Evolutionary conservation across 2,888 invertebrate species (phyloP).

Genomic region (Pseudococcus longispinus): DNA sequence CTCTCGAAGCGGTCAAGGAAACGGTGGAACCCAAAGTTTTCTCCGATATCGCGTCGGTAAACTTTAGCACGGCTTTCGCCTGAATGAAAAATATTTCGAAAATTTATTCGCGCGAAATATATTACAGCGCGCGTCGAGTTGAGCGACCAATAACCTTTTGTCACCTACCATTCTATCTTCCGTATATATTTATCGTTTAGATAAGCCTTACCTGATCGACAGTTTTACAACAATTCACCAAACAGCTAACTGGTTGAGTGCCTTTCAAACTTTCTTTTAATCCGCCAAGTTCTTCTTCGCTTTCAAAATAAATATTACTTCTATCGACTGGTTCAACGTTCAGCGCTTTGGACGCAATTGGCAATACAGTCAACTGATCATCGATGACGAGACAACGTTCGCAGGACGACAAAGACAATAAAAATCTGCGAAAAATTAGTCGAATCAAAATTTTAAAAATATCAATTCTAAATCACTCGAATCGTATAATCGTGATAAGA

Average conservation of each 20-base stretch:
- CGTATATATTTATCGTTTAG: too few species aligned
- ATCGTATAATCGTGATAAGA: not conserved
- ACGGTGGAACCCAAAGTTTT: slow-evolving; percentile 88
- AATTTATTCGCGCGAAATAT: not conserved
- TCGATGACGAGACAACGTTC: slow-evolving; percentile 91
- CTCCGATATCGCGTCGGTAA: slow-evolving; percentile 94
- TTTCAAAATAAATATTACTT: slow-evolving; percentile 64
- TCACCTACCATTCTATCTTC: too few species aligned
- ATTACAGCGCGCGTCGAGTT: too few species aligned
- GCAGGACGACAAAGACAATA: slow-evolving; percentile 88
- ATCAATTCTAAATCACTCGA: not conserved
- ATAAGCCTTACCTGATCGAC: slow-evolving; percentile 75
- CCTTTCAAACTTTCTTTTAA: slow-evolving; percentile 85
- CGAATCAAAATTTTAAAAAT: not conserved
- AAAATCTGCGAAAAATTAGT: slow-evolving; percentile 67
- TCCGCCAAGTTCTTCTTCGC: slow-evolving; percentile 72
- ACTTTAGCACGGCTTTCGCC: slow-evolving; percentile 88
- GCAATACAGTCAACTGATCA: slow-evolving; percentile 89
- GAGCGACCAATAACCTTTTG: too few species aligned
- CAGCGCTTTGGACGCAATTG: slow-evolving; percentile 82
- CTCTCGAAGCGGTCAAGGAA: slow-evolving; percentile 93
- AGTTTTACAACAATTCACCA: slow-evolving; percentile 89
- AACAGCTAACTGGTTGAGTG: slow-evolving; percentile 88
- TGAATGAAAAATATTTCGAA: slow-evolving; percentile 60
- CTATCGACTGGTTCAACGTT: slow-evolving; percentile 77